Evolutionary conservation across 2,113 vertebrate species (phyloP).

Genomic region (Zingel zingel): DNA sequence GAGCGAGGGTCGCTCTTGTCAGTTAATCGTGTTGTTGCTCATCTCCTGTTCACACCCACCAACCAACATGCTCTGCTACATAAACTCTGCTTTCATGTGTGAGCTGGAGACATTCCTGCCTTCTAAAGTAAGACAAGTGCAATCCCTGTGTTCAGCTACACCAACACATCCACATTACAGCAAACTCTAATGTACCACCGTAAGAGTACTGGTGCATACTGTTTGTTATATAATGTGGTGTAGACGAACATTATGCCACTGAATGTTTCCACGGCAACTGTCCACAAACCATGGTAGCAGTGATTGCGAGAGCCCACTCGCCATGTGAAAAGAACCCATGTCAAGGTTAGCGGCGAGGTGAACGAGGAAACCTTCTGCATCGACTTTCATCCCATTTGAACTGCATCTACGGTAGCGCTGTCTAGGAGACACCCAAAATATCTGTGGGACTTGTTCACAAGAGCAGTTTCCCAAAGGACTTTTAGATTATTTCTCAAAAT

Average conservation of each 20-base stretch:
- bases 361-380: not conserved
- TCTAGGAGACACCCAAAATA: not conserved
- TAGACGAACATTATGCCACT: not conserved
- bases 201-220: not conserved
- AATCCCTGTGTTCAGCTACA: constrained; percentile 1
- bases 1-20: constrained; percentile 36
- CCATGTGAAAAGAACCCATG: constrained; percentile 10
- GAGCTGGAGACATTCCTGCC: not conserved
- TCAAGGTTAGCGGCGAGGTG: not conserved
- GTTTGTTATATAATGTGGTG: not conserved
- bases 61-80: not conserved
- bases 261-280: not conserved
- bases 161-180: not conserved
- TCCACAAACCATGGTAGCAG: not conserved
- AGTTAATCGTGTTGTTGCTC: not conserved
- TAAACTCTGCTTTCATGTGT: not conserved
- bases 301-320: not conserved
- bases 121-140: not conserved
- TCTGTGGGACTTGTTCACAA: not conserved
- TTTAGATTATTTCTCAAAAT: not conserved
- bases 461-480: not conserved
- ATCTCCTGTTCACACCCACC: not conserved
- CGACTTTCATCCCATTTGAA: not conserved
- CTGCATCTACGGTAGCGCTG: no score
- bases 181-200: not conserved